These are phyloP conservation scores for Pogonomyrmex californicus DNA, from an alignment of 1,140 invertebrate genomes.

Conservation along the genomic window DNA sequence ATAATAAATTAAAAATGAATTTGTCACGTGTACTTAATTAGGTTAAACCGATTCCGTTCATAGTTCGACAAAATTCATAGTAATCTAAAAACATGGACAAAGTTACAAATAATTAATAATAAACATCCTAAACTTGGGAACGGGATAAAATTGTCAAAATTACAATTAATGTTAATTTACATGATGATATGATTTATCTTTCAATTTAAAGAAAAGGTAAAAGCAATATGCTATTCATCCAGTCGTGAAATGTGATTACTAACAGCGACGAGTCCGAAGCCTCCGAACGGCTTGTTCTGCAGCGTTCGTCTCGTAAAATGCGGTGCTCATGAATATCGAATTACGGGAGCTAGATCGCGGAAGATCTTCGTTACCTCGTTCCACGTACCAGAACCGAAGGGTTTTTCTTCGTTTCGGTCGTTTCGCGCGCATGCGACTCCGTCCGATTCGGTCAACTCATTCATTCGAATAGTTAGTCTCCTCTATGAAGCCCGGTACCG, in stretches of 20 bases:
- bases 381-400: slow-evolving; percentile 45
- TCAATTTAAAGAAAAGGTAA: neutral
- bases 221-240: slow-evolving; percentile 1
- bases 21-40: no score
- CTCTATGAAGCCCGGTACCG: slow-evolving; percentile 50
- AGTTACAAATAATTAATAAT: no score
- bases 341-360: slow-evolving; percentile 63
- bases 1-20: no score
- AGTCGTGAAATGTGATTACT: slow-evolving; percentile 37
- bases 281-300: slow-evolving; percentile 18
- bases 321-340: slow-evolving; percentile 45
- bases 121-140: no score
- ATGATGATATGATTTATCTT: neutral
- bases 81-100: no score
- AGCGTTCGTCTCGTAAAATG: slow-evolving; percentile 28
- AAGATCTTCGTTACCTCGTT: slow-evolving; percentile 69
- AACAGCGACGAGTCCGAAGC: neutral
- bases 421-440: slow-evolving; percentile 55
- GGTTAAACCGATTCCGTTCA: no score
- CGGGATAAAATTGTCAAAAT: neutral
- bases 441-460: slow-evolving; percentile 76
- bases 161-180: neutral
- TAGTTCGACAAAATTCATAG: no score
- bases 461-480: slow-evolving; percentile 76
- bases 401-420: slow-evolving; percentile 74